Conservation (phyloP, 2,888 invertebrate species). For the Folsomia manolachei region DNA sequence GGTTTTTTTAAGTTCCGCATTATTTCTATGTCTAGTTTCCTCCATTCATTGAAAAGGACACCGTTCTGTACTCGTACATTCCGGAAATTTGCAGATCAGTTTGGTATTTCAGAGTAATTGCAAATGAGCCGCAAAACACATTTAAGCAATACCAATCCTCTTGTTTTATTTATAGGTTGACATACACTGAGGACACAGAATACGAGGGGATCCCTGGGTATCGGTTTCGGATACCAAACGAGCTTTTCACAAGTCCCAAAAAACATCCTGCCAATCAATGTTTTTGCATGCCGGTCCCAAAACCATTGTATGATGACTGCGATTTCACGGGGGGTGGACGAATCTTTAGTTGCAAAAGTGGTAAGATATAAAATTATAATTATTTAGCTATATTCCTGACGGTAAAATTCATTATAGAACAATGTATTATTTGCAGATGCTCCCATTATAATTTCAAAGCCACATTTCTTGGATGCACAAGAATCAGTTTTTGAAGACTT, state of each 20-base stretch:
- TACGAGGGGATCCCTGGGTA: conserved; percentile 44
- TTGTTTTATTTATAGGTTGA: conserved; percentile 43
- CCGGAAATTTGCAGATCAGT: conserved; percentile 23
- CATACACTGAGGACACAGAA: conserved; percentile 37
- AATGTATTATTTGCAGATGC: conserved; percentile 50
- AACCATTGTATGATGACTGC: conserved; percentile 23
- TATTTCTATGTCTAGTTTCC: conserved; percentile 42
- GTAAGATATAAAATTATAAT: neutral
- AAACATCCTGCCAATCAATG: conserved; percentile 34
- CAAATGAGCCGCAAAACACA: neutral
- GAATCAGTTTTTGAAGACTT: neutral
- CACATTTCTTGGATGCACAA: conserved; percentile 51
- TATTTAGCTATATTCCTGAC: neutral
- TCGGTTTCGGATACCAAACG: conserved; percentile 37
- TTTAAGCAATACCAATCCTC: conserved; percentile 12
- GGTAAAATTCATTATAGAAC: no score
- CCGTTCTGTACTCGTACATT: conserved; percentile 28
- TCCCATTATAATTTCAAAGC: conserved; percentile 54
- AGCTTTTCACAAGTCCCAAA: conserved; percentile 22
- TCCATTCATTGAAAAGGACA: conserved; percentile 38
- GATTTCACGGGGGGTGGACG: conserved; percentile 26
- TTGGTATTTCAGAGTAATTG: neutral
- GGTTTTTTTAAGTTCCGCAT: neutral
- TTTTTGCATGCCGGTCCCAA: conserved; percentile 27
- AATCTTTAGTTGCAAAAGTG: conserved; percentile 32